phyloP scores from a whole-genome alignment of 2,797 vertebrate genomes.

The Fundulus diaphanus region DNA sequence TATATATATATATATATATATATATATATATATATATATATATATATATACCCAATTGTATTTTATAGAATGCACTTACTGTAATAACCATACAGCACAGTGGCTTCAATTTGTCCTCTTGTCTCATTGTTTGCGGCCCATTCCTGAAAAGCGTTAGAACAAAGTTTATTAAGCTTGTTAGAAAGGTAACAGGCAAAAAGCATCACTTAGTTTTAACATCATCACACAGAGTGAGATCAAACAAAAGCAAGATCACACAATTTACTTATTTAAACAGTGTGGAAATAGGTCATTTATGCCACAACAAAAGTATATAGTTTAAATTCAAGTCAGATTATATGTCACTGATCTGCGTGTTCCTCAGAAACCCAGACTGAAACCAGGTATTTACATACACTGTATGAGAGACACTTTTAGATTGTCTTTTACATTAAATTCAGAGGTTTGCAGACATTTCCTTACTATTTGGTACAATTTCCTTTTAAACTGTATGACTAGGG shows the following conservation, averaged over 20 bases:
- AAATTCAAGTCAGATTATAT: too few species aligned
- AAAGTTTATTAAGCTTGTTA: slow-evolving; percentile 29
- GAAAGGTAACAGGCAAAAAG: neutral
- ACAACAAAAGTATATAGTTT: neutral
- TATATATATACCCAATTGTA: neutral
- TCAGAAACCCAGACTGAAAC: too few species aligned
- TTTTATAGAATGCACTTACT: slow-evolving; percentile 85
- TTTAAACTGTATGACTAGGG: too few species aligned
- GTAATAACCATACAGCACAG: slow-evolving; percentile 95
- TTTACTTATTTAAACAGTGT: neutral
- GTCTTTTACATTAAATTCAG: too few species aligned
- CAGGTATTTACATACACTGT: too few species aligned
- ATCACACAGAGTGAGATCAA: neutral
- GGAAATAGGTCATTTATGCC: neutral
- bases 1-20: too few species aligned
- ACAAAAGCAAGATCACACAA: neutral
- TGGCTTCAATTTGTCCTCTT: slow-evolving; percentile 90
- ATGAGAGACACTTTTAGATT: too few species aligned
- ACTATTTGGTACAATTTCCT: too few species aligned
- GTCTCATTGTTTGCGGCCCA: slow-evolving; percentile 95
- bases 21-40: too few species aligned
- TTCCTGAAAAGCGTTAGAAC: slow-evolving; percentile 75
- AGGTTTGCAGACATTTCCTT: too few species aligned
- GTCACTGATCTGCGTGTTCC: too few species aligned
- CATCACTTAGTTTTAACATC: neutral